Evolutionary conservation across 2,888 invertebrate species (phyloP), one percentile per base, ranked within the genome.

Genomic region (Erebia palarica): DNA sequence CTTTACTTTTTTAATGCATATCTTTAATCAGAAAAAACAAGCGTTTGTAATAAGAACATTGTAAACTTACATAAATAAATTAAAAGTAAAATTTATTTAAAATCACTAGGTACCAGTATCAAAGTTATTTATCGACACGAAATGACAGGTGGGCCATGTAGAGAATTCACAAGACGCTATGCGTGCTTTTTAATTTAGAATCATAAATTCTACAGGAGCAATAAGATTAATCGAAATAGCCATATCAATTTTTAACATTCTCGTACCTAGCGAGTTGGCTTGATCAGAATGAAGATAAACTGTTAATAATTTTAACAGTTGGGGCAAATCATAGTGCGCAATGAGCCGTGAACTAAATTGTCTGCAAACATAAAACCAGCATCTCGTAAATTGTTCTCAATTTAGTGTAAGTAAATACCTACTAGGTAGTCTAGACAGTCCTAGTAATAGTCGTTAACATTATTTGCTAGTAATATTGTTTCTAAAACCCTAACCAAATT

Each of bases 371-470:
- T 84, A 87, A 89, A 89, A 86, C 82, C 82, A 84, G 82, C 85
- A 86, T 86, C 84, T 86, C 85, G 84, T 87, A 87, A 89, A 89
- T 90, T 89, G 88, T 85, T 87, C 86, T 87, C 85, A 86, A 90
- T 89, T 89, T 86, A 74, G 69, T 67, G 68, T 75, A 75, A 69
- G 66, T 75, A 75, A 70, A 72, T 72, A 72, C 72, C 71, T 69
- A 70, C 63, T 69, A 73, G 69, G 65, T 66, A 66, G 72, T 75
- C 75, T 76, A 72, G 75, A 71, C 72, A 55, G 53, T 67, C 68
- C 53, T 63, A 68, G 53, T 60, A 53, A 60, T 11, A 72, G 64
- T 66, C 65, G 68, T 72, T 76, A 69, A 66, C 63, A 61, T 71
- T 72, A 65, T 73, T 72, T 73, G 65, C 73, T 70, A 65, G 11